Base-by-base conservation (phyloP, 1,140 invertebrate species). In the Macrosteles quadrilineatus region DNA sequence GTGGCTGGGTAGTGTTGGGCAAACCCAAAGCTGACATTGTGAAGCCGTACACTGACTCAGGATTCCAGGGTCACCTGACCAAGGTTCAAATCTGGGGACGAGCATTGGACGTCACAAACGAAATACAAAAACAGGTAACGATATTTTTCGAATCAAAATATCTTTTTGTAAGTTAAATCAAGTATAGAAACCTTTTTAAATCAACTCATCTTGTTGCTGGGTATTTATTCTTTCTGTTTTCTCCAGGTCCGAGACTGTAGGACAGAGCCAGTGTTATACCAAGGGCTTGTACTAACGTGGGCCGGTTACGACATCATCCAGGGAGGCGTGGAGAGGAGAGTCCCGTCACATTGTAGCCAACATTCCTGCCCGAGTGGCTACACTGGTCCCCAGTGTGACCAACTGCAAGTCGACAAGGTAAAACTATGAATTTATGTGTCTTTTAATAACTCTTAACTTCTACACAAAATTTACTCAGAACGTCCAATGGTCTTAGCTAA, bases 61-160 rank as follows among this genome's bases (percentile, higher is more conserved):
- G 95, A 11, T 99, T 99, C 88, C 92, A 96, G 83, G 97, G 97
- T 19, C 92, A 94, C 76, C 79, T 99, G 17, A 97, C 94, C 27
- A 95, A 97, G 81, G 91, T 98, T 25, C 95, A 98, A 84, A 87
- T 98, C 62, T 98, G 97, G 95, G 91, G 90, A 73, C 85, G 95
- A 47, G 91, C 92, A 40, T 81, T 98, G 1, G 94, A 97, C 78
- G 90, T 97, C 14, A 93, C 92, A 1, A 90, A 90, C 72, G 97
- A 98, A 83, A 92, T 98, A 71, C 95, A 98, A 73, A 93, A 95
- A 80, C 93, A 95, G 85, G 91, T 94, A 25, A 36, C n/a, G 32
- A 36, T 6, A 36, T 6, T 36, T 36, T 6, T 50, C 31, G 64
- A 36, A 36, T 36, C 14, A 36, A 36, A 36, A 36, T 36, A 6